Evolutionary conservation across 2,797 vertebrate genomes (phyloP).

Genomic region (Squalus acanthias): DNA sequence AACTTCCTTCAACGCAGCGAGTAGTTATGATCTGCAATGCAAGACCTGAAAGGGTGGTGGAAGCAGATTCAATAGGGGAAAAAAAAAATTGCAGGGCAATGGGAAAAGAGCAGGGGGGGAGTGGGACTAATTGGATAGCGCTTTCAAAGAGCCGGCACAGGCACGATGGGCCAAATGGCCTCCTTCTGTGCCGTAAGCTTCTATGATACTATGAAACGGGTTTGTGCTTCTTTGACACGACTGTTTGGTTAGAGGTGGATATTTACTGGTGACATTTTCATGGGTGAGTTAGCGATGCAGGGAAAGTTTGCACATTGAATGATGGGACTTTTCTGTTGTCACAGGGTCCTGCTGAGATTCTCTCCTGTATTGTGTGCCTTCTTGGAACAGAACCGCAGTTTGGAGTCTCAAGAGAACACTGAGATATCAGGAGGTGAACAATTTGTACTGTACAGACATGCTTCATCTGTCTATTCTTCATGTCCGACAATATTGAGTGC

Average conservation of each 20-base stretch:
- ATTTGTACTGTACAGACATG: neutral
- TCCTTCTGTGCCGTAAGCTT: neutral
- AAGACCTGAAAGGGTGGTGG: too few relatives aligned
- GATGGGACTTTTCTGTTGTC: neutral
- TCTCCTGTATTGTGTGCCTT: too few relatives aligned
- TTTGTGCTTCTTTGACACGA: too few relatives aligned
- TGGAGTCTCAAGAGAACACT: neutral
- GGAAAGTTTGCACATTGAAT: neutral
- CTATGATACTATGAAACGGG: neutral
- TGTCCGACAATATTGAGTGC: neutral
- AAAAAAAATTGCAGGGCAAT: neutral
- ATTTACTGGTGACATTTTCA: neutral
- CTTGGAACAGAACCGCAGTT: neutral
- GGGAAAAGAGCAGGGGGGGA: neutral
- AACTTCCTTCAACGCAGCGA: too few relatives aligned
- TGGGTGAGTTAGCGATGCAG: neutral
- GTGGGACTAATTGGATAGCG: neutral
- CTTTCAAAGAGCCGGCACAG: neutral
- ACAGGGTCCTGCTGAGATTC: neutral
- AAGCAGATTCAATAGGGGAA: neutral
- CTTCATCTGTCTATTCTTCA: neutral
- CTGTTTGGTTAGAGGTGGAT: neutral
- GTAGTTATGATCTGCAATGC: too few relatives aligned
- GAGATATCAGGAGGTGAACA: neutral
- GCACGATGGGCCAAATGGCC: neutral